Evolutionary conservation across 2,113 vertebrate genomes (phyloP).

Genomic region (Strigops habroptila): DNA sequence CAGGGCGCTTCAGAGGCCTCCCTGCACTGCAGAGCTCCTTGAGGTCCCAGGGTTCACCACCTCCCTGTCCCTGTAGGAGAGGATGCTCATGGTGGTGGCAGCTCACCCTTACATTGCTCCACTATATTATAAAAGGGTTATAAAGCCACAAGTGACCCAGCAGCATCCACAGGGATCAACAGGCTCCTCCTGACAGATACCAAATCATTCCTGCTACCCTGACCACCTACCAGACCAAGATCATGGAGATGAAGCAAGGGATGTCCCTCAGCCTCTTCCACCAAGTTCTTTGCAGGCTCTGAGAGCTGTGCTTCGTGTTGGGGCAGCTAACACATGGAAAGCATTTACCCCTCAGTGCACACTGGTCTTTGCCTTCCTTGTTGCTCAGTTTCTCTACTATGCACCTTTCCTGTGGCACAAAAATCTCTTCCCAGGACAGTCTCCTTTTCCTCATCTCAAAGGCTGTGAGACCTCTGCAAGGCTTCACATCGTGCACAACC

Average conservation of each 20-base stretch:
- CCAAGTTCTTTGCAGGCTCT: neutral
- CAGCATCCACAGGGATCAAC: neutral
- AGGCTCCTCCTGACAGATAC: neutral
- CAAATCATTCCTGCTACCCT: accelerated
- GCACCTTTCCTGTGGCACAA: neutral
- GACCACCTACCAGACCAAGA: neutral
- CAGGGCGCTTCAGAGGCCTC: neutral
- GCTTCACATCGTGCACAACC: neutral
- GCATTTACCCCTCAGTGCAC: neutral
- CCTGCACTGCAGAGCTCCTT: neutral
- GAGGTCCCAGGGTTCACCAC: accelerated
- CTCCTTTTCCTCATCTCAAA: neutral
- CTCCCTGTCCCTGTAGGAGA: neutral
- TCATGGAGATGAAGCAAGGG: neutral
- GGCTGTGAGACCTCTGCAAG: neutral
- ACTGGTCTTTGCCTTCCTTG: neutral
- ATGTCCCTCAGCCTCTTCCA: neutral
- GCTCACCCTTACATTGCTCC: neutral
- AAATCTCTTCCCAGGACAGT: neutral
- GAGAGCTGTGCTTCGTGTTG: neutral
- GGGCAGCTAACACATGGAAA: neutral
- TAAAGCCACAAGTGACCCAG: neutral
- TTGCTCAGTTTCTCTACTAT: neutral
- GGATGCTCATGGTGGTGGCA: neutral
- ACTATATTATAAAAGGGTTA: neutral